A percentile compares a stretch with the other conserved stretches of the same genome.
These are phyloP conservation scores for Xestoiulus laeticollis DNA, from an alignment of 2,888 invertebrate species.

Conservation along the genomic window DNA sequence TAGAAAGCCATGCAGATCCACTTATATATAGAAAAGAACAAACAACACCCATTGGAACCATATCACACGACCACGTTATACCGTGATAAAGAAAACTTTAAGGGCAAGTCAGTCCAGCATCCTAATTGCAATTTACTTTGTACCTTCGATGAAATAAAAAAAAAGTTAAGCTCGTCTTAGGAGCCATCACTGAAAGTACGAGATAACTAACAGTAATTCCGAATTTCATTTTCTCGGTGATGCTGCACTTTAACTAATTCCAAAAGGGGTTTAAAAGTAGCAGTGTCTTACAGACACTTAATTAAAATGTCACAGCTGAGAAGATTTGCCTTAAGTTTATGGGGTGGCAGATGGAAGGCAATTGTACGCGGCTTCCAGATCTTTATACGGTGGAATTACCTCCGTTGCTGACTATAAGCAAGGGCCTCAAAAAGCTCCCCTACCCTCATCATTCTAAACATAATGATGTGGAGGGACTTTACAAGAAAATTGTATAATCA, in stretches of 20 bases:
- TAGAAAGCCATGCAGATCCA: background rate
- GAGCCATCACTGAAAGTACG: constrained; percentile 40
- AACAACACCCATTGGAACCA: background rate
- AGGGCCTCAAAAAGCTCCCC: background rate
- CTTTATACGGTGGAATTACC: background rate
- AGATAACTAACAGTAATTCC: constrained; percentile 47
- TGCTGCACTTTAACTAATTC: constrained; percentile 46
- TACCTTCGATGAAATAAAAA: constrained; percentile 34
- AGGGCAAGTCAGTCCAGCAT: background rate
- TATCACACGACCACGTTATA: background rate
- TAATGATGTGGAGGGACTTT: constrained; percentile 39
- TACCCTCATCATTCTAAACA: constrained; percentile 15
- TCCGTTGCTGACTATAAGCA: background rate
- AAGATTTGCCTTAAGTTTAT: constrained; percentile 49
- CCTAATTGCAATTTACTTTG: constrained; percentile 41
- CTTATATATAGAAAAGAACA: background rate
- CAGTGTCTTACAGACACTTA: constrained; percentile 40
- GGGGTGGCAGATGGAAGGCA: constrained; percentile 38
- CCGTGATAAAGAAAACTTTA: background rate
- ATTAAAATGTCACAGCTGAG: constrained; percentile 49
- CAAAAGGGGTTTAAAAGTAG: constrained; percentile 45
- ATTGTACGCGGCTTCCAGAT: background rate
- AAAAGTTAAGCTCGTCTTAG: constrained; percentile 36
- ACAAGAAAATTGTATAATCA: constrained; percentile 41
- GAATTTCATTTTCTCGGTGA: constrained; percentile 46